Evolutionary conservation across 2,113 vertebrate species (phyloP).

Genomic region (Pygoscelis antarcticus): DNA sequence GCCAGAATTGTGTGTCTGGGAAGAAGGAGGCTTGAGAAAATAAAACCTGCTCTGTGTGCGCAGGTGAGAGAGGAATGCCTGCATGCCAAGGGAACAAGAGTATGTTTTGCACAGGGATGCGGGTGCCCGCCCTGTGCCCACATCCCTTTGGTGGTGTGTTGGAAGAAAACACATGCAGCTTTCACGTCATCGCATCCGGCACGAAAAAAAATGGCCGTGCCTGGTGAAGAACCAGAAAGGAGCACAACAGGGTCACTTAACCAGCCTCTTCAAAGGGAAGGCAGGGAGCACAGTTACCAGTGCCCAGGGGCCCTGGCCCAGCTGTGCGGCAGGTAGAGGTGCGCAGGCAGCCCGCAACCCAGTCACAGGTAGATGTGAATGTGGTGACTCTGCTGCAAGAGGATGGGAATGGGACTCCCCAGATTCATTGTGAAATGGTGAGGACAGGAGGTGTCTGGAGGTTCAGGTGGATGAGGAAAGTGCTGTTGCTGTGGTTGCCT

Average conservation of each 20-base stretch:
- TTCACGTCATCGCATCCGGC: neutral
- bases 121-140: neutral
- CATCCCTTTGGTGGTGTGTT: neutral
- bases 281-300: neutral
- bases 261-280: slow-evolving; percentile 7
- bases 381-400: neutral
- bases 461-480: neutral
- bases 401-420: neutral
- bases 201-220: neutral
- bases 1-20: slow-evolving; percentile 48
- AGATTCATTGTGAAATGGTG: neutral
- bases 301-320: neutral
- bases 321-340: neutral
- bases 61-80: neutral
- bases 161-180: neutral
- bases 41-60: neutral
- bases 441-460: neutral
- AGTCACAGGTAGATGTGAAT: neutral
- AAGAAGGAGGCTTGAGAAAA: slow-evolving; percentile 34
- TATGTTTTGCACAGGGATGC: neutral
- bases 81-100: neutral
- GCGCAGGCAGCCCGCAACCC: neutral
- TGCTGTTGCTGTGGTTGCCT: neutral
- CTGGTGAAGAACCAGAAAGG: slow-evolving; percentile 7
- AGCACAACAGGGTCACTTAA: neutral